Conservation (phyloP, 2,888 invertebrate species). For the Drosophila limbata region DNA sequence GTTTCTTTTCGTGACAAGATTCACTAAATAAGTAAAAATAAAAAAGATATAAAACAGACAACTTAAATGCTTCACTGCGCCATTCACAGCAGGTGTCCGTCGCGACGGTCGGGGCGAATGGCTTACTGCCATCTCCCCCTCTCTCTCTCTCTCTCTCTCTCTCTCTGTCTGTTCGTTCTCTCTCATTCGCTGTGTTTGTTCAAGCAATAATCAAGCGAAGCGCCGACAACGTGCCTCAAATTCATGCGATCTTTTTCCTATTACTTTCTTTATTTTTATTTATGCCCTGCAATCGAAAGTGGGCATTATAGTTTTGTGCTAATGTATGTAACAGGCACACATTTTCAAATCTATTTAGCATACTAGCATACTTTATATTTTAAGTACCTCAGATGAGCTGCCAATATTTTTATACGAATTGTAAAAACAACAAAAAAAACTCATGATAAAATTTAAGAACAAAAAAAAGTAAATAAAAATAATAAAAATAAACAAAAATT, state of each 20-base stretch:
- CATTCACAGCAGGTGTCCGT: conserved; percentile 58
- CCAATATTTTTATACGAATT: too few species aligned
- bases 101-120: conserved; percentile 15
- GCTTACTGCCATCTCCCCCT: background rate
- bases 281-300: background rate
- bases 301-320: background rate
- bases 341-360: too few species aligned
- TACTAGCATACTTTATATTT: too few species aligned
- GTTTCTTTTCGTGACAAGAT: too few species aligned
- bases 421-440: too few species aligned
- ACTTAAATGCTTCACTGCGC: conserved; percentile 55
- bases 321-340: background rate
- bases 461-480: too few species aligned
- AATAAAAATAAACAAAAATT: too few species aligned
- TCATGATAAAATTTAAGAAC: too few species aligned
- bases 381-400: too few species aligned
- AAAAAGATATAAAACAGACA: conserved; percentile 58
- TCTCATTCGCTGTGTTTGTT: conserved; percentile 35
- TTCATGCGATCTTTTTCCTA: conserved; percentile 43
- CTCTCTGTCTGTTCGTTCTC: conserved; percentile 5
- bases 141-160: background rate
- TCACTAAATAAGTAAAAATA: conserved; percentile 27
- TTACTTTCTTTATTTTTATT: background rate
- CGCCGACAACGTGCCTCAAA: conserved; percentile 52
- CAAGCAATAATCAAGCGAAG: conserved; percentile 45